phyloP scores from a whole-genome alignment of 2,113 vertebrate species.

The Centropristis striata region DNA sequence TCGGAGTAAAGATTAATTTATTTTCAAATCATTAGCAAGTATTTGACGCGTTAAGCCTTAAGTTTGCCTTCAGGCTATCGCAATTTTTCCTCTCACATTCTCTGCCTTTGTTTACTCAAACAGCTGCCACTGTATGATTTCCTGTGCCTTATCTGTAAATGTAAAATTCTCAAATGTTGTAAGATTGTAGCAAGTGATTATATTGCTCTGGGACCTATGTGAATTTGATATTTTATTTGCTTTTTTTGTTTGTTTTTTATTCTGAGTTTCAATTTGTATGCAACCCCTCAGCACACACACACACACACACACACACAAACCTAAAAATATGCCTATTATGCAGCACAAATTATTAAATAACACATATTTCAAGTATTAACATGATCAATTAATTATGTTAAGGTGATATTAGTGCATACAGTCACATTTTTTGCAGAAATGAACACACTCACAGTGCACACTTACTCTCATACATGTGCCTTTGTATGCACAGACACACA shows the following conservation, averaged over 20 bases:
- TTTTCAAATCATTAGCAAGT: conserved; percentile 14
- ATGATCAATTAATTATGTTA: neutral
- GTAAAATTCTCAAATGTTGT: conserved; percentile 63
- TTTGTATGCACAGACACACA: conserved; percentile 20
- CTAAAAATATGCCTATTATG: neutral
- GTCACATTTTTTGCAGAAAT: conserved; percentile 17
- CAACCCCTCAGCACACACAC: conserved; percentile 1
- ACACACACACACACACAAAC: neutral
- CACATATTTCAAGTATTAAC: neutral
- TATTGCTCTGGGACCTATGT: conserved; percentile 66
- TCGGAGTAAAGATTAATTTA: conserved; percentile 6
- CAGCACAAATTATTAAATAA: conserved; percentile 4
- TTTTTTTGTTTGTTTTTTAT: conserved; percentile 30
- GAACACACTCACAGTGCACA: conserved; percentile 11
- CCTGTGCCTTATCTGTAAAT: conserved; percentile 75
- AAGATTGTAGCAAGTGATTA: conserved; percentile 63
- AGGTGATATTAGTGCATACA: conserved; percentile 8
- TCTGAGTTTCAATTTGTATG: conserved; percentile 33
- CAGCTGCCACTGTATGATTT: conserved; percentile 62
- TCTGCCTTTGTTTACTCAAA: conserved; percentile 64
- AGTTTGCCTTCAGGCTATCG: conserved; percentile 29
- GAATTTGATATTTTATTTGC: conserved; percentile 60
- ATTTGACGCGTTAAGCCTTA: conserved; percentile 12
- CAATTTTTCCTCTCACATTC: conserved; percentile 41
- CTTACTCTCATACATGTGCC: conserved; percentile 17